Conservation (phyloP, 2,113 vertebrate species). For the Apus apus region DNA sequence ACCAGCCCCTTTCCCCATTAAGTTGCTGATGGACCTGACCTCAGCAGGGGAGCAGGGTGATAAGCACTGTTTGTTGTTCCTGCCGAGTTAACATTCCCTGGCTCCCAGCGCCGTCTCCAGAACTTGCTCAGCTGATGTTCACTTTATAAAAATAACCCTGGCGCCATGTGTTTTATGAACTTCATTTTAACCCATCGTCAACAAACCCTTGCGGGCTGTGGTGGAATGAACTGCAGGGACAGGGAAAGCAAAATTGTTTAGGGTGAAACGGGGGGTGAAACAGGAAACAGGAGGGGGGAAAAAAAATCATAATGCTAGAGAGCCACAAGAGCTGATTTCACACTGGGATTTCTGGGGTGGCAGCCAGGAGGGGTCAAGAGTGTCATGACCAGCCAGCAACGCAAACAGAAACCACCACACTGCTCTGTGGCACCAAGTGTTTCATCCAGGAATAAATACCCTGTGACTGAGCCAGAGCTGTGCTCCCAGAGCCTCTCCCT, state of each 20-base stretch:
- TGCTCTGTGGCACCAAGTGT: background rate
- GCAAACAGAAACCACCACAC: background rate
- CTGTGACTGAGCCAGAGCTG: background rate
- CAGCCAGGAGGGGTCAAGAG: background rate
- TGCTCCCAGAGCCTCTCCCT: background rate
- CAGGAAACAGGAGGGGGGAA: background rate
- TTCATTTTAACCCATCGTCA: conserved; percentile 5
- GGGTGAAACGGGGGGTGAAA: background rate
- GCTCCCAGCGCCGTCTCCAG: background rate
- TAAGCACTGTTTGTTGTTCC: background rate
- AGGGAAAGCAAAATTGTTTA: background rate
- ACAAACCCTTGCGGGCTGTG: background rate
- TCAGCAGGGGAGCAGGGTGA: background rate
- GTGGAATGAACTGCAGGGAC: background rate
- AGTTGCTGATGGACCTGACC: background rate
- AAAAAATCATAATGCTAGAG: background rate
- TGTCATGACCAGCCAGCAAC: background rate
- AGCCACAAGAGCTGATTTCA: background rate
- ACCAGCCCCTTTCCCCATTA: background rate
- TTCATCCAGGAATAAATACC: background rate
- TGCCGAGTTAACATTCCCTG: conserved; percentile 14
- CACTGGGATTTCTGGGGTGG: background rate
- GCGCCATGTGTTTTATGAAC: background rate
- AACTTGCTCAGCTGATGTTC: conserved; percentile 1
- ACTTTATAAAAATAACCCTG: conserved; percentile 31